Evolutionary conservation across 2,797 vertebrate genomes (phyloP).

Genomic region (Taenioides sp.): DNA sequence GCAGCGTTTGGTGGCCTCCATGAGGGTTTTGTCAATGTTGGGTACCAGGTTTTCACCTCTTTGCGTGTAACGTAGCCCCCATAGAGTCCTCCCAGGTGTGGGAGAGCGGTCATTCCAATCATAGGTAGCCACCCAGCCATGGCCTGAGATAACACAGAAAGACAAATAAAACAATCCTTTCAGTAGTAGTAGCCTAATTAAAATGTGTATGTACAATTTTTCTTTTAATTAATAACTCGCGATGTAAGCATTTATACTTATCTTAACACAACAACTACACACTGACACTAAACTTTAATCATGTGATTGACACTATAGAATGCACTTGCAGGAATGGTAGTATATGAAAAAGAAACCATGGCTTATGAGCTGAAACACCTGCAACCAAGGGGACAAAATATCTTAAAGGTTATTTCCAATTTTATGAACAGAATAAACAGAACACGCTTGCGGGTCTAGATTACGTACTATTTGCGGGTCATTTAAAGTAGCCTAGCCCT

Average conservation of each 20-base stretch:
- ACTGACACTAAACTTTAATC: not conserved
- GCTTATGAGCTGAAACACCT: not conserved
- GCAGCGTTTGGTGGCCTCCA: conserved; percentile 81
- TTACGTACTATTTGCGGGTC: not conserved
- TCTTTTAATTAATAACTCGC: not conserved
- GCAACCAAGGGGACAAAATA: not conserved
- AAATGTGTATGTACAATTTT: not conserved
- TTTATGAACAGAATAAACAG: not conserved
- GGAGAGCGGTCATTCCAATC: conserved; percentile 77
- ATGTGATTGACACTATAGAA: too few relatives aligned
- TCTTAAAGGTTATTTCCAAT: not conserved
- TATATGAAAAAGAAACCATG: not conserved
- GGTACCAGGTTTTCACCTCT: conserved; percentile 79
- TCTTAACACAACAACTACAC: not conserved
- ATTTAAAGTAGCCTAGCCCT: not conserved
- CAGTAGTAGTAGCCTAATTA: not conserved
- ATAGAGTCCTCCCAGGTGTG: conserved; percentile 76
- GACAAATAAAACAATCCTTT: not conserved
- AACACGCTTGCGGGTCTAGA: not conserved
- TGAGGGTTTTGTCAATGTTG: conserved; percentile 74
- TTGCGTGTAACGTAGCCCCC: conserved; percentile 71
- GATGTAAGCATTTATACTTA: not conserved
- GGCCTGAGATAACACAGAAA: conserved; percentile 27
- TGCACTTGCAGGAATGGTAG: too few relatives aligned
- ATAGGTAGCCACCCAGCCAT: conserved; percentile 68